Conservation (phyloP, 2,113 vertebrate species). For the Lepidothrix coronata region DNA sequence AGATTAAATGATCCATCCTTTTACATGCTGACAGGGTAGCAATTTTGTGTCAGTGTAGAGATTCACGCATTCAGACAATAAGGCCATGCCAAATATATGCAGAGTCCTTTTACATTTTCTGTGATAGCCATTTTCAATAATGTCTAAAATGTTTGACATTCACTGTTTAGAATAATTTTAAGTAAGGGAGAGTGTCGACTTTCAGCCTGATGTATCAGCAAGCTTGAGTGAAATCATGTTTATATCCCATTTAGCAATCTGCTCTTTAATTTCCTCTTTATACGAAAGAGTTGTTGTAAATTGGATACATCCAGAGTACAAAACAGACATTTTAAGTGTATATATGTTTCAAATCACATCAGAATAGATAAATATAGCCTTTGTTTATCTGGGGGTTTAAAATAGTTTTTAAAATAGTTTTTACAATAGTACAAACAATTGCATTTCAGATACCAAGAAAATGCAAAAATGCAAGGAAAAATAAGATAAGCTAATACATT, state of each 20-base stretch:
- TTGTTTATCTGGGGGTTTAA: neutral
- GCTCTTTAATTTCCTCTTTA: conserved; percentile 32
- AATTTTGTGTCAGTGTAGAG: conserved; percentile 69
- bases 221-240: conserved; percentile 28
- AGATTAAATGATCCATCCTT: conserved; percentile 73
- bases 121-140: conserved; percentile 61
- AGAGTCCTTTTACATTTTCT: conserved; percentile 30
- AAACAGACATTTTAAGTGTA: neutral
- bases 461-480: neutral
- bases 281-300: conserved; percentile 28
- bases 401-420: no score
- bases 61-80: conserved; percentile 64
- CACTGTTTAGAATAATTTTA: conserved; percentile 69
- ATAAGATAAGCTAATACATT: neutral
- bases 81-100: conserved; percentile 19
- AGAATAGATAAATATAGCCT: neutral
- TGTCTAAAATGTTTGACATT: conserved; percentile 64
- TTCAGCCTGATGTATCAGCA: conserved; percentile 29
- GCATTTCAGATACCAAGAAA: neutral
- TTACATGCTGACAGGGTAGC: conserved; percentile 71
- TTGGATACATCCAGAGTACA: neutral
- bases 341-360: neutral
- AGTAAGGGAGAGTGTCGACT: conserved; percentile 13
- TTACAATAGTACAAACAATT: neutral
- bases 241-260: conserved; percentile 52